Percentiles rank a stretch among this genome's conserved stretches.
Conservation (phyloP, 2,797 vertebrate genomes). For the Acropternis orthonyx region DNA sequence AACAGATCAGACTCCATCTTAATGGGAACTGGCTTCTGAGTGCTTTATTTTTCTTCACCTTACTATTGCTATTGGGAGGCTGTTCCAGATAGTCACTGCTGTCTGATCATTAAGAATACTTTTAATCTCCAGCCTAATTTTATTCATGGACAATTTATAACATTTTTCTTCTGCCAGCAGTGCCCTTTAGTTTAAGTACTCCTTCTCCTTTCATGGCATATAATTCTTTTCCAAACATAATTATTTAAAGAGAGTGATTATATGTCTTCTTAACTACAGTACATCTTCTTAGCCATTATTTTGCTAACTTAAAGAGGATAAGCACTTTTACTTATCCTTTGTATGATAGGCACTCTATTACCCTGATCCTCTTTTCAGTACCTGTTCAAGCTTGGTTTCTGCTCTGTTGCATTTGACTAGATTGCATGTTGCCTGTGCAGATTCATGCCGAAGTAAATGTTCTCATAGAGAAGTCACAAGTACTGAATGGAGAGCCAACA, state of each 20-base stretch:
- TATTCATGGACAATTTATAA: constrained; percentile 30
- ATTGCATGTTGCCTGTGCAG: not conserved
- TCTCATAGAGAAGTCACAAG: not conserved
- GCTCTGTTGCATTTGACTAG: not conserved
- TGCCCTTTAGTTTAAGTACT: constrained; percentile 37
- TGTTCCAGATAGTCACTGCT: not conserved
- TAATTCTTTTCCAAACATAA: constrained; percentile 31
- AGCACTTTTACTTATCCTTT: not conserved
- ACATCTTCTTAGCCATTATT: not conserved
- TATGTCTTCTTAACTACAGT: not conserved
- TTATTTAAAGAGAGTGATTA: constrained; percentile 17
- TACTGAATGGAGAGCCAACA: not conserved
- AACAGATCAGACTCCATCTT: not conserved
- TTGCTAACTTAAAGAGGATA: not conserved
- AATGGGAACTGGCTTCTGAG: not conserved
- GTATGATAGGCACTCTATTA: not conserved
- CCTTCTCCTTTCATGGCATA: not conserved
- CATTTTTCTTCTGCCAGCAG: constrained; percentile 31
- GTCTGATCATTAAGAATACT: constrained; percentile 23
- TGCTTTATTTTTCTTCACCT: constrained; percentile 10
- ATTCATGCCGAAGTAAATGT: not conserved
- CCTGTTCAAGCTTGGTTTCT: not conserved
- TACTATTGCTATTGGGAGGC: not conserved
- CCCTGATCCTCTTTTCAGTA: not conserved
- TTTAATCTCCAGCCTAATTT: constrained; percentile 36